phyloP scores from a whole-genome alignment of 1,140 invertebrate species.

The Bombus huntii region DNA sequence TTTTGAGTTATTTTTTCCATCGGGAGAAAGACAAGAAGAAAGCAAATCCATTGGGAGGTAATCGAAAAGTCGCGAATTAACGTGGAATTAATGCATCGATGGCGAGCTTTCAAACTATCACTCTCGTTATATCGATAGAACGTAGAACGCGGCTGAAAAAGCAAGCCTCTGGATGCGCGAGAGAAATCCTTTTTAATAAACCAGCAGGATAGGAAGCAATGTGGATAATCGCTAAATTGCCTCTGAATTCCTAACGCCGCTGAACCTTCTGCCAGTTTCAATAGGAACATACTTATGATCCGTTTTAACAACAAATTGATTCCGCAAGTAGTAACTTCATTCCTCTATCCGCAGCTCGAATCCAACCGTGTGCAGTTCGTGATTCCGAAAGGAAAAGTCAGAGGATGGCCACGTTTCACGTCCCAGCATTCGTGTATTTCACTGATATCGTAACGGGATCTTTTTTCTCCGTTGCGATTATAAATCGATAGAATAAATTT shows the following conservation, averaged over 20 bases:
- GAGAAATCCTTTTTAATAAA: constrained; percentile 55
- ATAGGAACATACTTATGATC: constrained; percentile 25
- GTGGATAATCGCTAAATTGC: constrained; percentile 74
- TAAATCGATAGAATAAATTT: not conserved
- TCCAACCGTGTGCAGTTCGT: not conserved
- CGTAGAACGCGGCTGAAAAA: not conserved
- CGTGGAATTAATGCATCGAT: constrained; percentile 4
- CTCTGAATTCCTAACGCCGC: constrained; percentile 64
- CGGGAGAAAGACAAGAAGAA: not conserved
- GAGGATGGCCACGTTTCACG: not conserved
- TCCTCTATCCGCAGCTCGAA: not conserved
- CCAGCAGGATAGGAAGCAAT: constrained; percentile 51
- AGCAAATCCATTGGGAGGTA: not conserved
- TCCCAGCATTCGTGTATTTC: not conserved
- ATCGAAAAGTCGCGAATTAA: not conserved
- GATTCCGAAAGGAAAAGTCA: not conserved
- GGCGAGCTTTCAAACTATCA: constrained; percentile 10
- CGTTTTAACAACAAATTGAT: constrained; percentile 71
- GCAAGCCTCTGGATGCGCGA: not conserved
- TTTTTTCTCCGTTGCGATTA: not conserved
- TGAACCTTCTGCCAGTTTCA: constrained; percentile 52
- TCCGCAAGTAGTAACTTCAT: constrained; percentile 45
- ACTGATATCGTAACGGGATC: not conserved
- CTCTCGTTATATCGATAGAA: constrained; percentile 17
- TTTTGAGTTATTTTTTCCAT: not conserved